Evolutionary conservation across 2,888 invertebrate genomes (phyloP).

Genomic region (Torymus tubicola): DNA sequence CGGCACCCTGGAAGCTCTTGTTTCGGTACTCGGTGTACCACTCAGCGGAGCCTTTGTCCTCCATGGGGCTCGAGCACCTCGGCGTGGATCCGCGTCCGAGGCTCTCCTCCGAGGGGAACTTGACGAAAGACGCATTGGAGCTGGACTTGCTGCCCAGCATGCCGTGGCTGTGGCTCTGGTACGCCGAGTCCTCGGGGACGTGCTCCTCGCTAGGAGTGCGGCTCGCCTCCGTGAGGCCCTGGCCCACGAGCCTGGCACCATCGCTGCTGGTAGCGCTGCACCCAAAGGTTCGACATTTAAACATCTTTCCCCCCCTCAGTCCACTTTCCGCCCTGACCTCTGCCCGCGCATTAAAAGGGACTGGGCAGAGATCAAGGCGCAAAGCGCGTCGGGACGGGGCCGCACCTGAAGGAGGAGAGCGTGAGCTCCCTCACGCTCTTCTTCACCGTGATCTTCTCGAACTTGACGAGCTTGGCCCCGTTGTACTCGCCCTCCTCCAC

Average conservation of each 20-base stretch:
- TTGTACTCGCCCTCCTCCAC: constrained; percentile 83
- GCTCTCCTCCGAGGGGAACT: constrained; percentile 79
- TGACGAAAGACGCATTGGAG: constrained; percentile 77
- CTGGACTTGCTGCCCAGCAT: constrained; percentile 78
- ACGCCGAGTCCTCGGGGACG: constrained; percentile 79
- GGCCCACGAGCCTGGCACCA: constrained; percentile 53
- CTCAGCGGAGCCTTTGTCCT: constrained; percentile 76
- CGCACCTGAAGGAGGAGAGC: constrained; percentile 63
- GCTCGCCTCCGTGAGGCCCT: constrained; percentile 70
- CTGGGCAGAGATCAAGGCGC: too few species aligned
- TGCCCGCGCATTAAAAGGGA: too few species aligned
- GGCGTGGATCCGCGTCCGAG: constrained; percentile 65
- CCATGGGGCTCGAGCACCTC: constrained; percentile 64
- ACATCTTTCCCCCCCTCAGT: too few species aligned
- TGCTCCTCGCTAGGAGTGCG: constrained; percentile 80
- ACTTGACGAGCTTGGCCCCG: constrained; percentile 83
- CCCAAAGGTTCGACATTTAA: neutral
- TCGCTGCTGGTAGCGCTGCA: constrained; percentile 23
- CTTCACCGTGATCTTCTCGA: constrained; percentile 83
- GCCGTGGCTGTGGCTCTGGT: constrained; percentile 78
- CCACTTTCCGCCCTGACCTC: too few species aligned
- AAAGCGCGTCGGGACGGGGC: too few species aligned
- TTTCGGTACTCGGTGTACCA: constrained; percentile 81
- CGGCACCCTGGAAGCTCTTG: constrained; percentile 81
- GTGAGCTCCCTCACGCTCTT: constrained; percentile 81